Evolutionary conservation across 2,113 vertebrate species (phyloP).

Genomic region (Platichthys flesus): DNA sequence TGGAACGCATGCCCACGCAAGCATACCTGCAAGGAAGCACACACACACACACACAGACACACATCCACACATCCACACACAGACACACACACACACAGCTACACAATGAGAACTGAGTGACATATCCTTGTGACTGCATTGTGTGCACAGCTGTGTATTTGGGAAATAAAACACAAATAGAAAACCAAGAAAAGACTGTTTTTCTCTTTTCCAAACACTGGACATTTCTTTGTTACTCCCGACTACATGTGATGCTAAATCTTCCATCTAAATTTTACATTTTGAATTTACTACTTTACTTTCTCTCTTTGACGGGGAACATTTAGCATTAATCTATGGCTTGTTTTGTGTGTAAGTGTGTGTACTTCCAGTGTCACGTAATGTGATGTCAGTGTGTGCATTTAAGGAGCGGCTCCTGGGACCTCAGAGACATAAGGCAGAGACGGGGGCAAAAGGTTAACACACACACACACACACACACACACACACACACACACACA

Average conservation of each 20-base stretch:
- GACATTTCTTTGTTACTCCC: slow-evolving; percentile 31
- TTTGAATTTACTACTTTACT: background rate
- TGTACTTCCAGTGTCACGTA: slow-evolving; percentile 2
- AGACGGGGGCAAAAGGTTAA: slow-evolving; percentile 74
- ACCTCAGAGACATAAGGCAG: slow-evolving; percentile 71
- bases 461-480: slow-evolving; percentile 59
- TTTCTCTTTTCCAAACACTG: slow-evolving; percentile 13
- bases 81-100: slow-evolving; percentile 13
- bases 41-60: slow-evolving; percentile 26
- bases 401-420: slow-evolving; percentile 60
- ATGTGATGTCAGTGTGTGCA: slow-evolving; percentile 47
- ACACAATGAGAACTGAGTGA: slow-evolving; percentile 46
- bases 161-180: slow-evolving; percentile 22
- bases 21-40: slow-evolving; percentile 53
- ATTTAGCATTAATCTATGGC: background rate
- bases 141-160: slow-evolving; percentile 50
- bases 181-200: slow-evolving; percentile 24
- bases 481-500: slow-evolving; percentile 14
- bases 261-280: background rate
- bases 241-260: slow-evolving; percentile 23
- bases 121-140: slow-evolving; percentile 43
- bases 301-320: background rate
- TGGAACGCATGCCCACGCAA: slow-evolving; percentile 47
- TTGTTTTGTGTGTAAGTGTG: slow-evolving; percentile 1
- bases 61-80: slow-evolving; percentile 22